Conservation (phyloP, 2,113 vertebrate species). For the Vireo altiloquus region DNA sequence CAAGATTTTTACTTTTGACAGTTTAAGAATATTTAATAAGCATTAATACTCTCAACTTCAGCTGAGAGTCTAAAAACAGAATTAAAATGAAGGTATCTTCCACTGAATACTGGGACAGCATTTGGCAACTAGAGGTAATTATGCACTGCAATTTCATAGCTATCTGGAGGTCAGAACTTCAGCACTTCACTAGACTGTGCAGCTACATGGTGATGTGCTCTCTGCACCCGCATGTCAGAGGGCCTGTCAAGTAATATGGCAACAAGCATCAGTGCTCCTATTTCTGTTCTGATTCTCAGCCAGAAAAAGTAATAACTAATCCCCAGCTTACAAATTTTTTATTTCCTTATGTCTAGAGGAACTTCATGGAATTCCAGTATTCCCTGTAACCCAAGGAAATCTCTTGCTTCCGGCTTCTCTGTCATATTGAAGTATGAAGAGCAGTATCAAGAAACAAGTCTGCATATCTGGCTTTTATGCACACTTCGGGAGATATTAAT, state of each 20-base stretch:
- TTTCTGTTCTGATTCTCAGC: neutral
- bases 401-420: neutral
- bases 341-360: neutral
- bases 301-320: neutral
- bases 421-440: neutral
- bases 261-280: neutral
- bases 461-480: neutral
- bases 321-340: rapidly evolving
- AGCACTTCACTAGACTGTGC: neutral
- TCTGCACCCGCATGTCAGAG: neutral
- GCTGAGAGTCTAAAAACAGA: neutral
- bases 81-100: neutral
- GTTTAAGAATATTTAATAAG: neutral
- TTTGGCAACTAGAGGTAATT: neutral
- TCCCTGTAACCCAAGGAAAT: neutral
- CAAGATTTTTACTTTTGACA: neutral
- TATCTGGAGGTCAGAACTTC: neutral
- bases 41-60: neutral
- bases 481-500: neutral
- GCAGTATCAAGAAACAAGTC: neutral
- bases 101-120: neutral
- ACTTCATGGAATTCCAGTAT: neutral
- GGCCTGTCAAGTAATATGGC: neutral
- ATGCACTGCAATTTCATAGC: neutral
- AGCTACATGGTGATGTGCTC: neutral